Evolutionary conservation across 2,797 vertebrate genomes (phyloP).

Genomic region (Poeciliopsis turneri): DNA sequence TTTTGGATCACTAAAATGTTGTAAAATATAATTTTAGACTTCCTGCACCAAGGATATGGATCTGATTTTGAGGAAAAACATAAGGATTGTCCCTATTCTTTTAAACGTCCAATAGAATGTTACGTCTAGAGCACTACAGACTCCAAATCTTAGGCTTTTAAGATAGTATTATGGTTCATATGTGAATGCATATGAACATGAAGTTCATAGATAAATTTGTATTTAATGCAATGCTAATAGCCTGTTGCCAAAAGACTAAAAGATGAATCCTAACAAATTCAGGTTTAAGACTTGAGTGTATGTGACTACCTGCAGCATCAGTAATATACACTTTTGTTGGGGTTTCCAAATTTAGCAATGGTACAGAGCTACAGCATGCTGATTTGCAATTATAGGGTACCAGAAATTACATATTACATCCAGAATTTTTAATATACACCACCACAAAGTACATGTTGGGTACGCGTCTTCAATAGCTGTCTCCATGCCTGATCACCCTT

Average conservation of each 20-base stretch:
- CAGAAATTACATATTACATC: constrained; percentile 83
- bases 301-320: constrained; percentile 74
- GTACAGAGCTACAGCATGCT: constrained; percentile 71
- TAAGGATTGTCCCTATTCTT: not conserved
- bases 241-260: not conserved
- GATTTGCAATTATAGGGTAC: constrained; percentile 80
- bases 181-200: not conserved
- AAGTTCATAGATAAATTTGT: not conserved
- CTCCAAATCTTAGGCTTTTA: not conserved
- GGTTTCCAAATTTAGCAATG: constrained; percentile 76
- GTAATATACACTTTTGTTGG: constrained; percentile 71
- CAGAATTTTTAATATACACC: constrained; percentile 80
- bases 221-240: constrained; percentile 1
- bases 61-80: not conserved
- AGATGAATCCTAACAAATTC: not conserved
- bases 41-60: not conserved
- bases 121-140: not conserved
- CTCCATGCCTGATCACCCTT: constrained; percentile 79
- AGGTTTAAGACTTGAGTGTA: not conserved
- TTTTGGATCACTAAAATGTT: not conserved
- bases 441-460: constrained; percentile 83
- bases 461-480: constrained; percentile 78
- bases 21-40: not conserved
- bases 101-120: not conserved
- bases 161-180: not conserved